These are phyloP conservation scores for Ceriagrion tenellum DNA, from an alignment of 2,888 invertebrate genomes.

Conservation along the genomic window DNA sequence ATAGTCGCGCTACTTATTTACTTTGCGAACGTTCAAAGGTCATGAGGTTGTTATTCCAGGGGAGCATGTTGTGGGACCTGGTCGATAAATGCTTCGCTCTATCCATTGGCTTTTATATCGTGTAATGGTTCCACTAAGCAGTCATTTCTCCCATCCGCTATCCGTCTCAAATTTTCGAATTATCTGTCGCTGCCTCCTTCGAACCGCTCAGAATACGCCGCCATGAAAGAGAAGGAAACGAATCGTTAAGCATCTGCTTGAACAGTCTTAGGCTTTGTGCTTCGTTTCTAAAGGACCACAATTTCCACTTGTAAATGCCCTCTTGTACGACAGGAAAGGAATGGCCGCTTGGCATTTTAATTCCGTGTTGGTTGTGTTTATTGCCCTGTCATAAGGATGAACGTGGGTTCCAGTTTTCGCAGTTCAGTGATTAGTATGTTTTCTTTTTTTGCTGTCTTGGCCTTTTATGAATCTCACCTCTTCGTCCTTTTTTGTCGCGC, in stretches of 20 bases:
- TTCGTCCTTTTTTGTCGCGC: not conserved
- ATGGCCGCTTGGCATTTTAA: not conserved
- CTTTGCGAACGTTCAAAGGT: not conserved
- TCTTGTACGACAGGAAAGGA: not conserved
- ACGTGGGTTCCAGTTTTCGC: not conserved
- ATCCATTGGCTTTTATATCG: not conserved
- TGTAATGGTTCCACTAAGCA: not conserved
- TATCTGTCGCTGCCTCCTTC: not conserved
- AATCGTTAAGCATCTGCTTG: not conserved
- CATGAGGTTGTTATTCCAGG: not conserved
- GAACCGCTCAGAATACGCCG: not conserved
- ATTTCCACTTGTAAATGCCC: not conserved
- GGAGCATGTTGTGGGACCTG: not conserved
- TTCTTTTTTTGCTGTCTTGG: not conserved
- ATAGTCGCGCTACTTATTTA: not conserved
- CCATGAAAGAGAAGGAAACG: constrained; percentile 20
- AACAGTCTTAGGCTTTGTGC: constrained; percentile 19
- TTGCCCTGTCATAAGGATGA: not conserved
- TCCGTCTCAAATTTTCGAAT: not conserved
- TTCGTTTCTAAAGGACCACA: not conserved
- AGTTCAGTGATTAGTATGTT: not conserved
- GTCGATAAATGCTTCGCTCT: not conserved
- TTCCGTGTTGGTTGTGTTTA: not conserved
- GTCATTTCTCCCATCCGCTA: not conserved
- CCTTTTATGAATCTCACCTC: not conserved